phyloP scores from a whole-genome alignment of 2,888 invertebrate species.

The Oxyteleia sp. region DNA sequence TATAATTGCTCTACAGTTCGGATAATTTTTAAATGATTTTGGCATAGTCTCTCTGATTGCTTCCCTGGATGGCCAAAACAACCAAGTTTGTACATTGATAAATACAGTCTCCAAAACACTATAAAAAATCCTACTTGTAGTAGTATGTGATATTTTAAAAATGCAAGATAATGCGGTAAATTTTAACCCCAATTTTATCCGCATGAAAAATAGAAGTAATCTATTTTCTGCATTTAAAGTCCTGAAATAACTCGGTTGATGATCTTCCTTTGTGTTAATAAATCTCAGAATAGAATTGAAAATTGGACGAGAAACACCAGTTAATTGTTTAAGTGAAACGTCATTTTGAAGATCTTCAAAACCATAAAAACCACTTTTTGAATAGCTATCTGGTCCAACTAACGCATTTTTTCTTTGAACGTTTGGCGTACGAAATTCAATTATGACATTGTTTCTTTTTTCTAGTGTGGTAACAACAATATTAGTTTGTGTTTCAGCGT shows the following conservation, averaged over 20 bases:
- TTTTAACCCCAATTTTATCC: constrained; percentile 65
- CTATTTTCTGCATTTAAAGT: constrained; percentile 36
- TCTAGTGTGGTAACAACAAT: too few species aligned
- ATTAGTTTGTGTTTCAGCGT: neutral
- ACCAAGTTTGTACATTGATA: constrained; percentile 47
- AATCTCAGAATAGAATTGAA: constrained; percentile 38
- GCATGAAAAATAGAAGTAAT: constrained; percentile 64
- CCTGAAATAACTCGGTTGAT: constrained; percentile 33
- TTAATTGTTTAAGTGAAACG: neutral
- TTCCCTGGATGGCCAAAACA: constrained; percentile 61
- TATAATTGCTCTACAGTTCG: constrained; percentile 60
- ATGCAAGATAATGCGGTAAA: constrained; percentile 63
- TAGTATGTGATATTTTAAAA: constrained; percentile 45
- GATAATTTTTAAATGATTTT: constrained; percentile 40
- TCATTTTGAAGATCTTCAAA: neutral
- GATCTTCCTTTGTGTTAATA: constrained; percentile 9
- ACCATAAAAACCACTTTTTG: neutral
- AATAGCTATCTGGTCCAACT: neutral
- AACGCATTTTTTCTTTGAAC: too few species aligned
- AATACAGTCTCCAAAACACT: constrained; percentile 43
- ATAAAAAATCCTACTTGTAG: constrained; percentile 60
- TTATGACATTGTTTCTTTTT: too few species aligned
- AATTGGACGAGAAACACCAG: constrained; percentile 1
- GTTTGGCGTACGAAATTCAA: too few species aligned
- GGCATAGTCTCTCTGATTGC: constrained; percentile 49